Base-by-base conservation (phyloP, 35 echinoderm and acorn worm genomes). In the Amphiura filiformis region DNA sequence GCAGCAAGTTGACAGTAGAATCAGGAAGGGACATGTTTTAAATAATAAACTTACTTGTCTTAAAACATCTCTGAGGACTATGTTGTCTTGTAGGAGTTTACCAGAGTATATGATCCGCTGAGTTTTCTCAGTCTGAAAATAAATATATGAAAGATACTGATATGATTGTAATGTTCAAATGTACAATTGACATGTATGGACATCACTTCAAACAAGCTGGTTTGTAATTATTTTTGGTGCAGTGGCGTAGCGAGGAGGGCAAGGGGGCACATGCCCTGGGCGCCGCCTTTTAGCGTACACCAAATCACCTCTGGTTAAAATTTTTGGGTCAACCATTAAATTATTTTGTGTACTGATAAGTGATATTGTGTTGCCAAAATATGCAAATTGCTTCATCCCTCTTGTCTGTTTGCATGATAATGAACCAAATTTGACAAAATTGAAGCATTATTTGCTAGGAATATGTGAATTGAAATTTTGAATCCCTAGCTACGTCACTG, bases 41-140 rank as follows among this genome's bases (percentile, higher is more conserved):
- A 52, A 52, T 52, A 52, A 52, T 11, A 11, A 7, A 95, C 93
- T 95, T 44, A 95, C 93, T 76, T 86, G 32, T 70, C 83, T 52
- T 39, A 95, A 76, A 35, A 95, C 90, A 85, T 95, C 93, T 89
- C 91, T 91, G n/a, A 95, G 76, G 34, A 91, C 75, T 75, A 90
- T 36, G 82, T 95, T 88, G 79, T 95, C 93, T 77, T 95, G 90
- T 22, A 95, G 77, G 7, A 95, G 82, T 87, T 95, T 95, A 18
- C 93, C 93, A 52, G 93, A 95, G 56, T 91, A 95, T 77, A 95
- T 95, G 41, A 95, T 95, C 79, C 93, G 91, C 84, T 95, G 93
- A 75, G 57, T 88, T 70, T 88, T 91, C 36, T 91, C 93, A 88
- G 84, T 85, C 93, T 95, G 86, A 49, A 87, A 76, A 87, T 30